Percentiles rank a stretch among this genome's conserved stretches.
phyloP scores from a whole-genome alignment of 2,888 invertebrate genomes.

The Scrobipalpa costella region DNA sequence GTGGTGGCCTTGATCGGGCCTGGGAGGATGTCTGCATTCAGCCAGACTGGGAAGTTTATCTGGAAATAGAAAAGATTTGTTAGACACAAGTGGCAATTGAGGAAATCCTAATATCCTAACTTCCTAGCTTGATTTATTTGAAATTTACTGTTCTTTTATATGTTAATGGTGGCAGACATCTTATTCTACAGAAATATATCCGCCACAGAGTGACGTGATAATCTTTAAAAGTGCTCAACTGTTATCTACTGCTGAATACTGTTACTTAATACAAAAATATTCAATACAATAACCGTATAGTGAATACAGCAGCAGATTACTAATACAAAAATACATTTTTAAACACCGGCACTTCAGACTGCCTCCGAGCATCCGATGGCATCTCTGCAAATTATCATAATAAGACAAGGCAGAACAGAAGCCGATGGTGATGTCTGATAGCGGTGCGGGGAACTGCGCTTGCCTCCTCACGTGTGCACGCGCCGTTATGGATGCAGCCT shows the following conservation, averaged over 20 bases:
- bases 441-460: slow-evolving; percentile 28
- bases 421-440: slow-evolving; percentile 20
- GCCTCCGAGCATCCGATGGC: background rate
- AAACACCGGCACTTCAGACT: background rate
- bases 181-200: too few relatives aligned
- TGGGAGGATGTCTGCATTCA: slow-evolving; percentile 92
- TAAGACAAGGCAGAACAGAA: slow-evolving; percentile 2
- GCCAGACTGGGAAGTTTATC: slow-evolving; percentile 88
- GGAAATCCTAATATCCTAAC: too few relatives aligned
- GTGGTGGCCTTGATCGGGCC: slow-evolving; percentile 85
- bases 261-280: too few relatives aligned
- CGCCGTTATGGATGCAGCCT: background rate
- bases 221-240: too few relatives aligned
- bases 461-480: slow-evolving; percentile 4
- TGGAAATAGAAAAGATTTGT: slow-evolving; percentile 47
- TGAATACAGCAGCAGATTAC: too few relatives aligned
- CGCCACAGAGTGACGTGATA: too few relatives aligned
- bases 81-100: background rate
- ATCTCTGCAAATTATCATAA: slow-evolving; percentile 7
- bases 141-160: too few relatives aligned
- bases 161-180: too few relatives aligned
- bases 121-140: too few relatives aligned
- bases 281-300: too few relatives aligned
- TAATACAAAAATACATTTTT: background rate
- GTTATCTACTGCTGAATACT: too few relatives aligned